Conservation (phyloP, 2,888 invertebrate genomes). For the Chrysolina oricalcia region DNA sequence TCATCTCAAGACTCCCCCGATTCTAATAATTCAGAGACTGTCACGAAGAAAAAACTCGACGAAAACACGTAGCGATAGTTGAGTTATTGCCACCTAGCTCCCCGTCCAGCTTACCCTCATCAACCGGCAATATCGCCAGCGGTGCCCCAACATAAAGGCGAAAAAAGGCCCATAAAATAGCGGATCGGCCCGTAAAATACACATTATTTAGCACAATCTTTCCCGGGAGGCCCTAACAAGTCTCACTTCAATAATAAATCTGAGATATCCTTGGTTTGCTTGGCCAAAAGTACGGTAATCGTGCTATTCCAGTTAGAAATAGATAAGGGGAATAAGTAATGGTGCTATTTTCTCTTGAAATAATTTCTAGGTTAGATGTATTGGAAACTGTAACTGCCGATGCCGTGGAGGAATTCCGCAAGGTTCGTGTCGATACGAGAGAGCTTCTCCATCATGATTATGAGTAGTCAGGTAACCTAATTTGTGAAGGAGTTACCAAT, state of each 20-base stretch:
- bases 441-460: too few species aligned
- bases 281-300: neutral
- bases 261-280: conserved; percentile 29
- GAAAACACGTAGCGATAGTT: neutral
- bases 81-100: neutral
- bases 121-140: conserved; percentile 31
- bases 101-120: neutral
- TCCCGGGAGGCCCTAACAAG: conserved; percentile 38
- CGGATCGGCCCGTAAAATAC: conserved; percentile 50
- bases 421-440: too few species aligned
- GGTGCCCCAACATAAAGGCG: conserved; percentile 13
- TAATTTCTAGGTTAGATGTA: neutral
- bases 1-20: neutral
- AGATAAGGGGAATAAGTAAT: conserved; percentile 2
- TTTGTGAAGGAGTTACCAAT: too few species aligned
- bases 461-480: too few species aligned
- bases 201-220: conserved; percentile 48
- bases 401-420: too few species aligned
- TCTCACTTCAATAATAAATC: conserved; percentile 48
- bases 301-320: conserved; percentile 7
- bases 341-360: neutral
- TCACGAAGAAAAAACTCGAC: conserved; percentile 10
- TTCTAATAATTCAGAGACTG: conserved; percentile 11
- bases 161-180: conserved; percentile 43
- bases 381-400: neutral